phyloP scores from a whole-genome alignment of 2,888 invertebrate genomes.

The Lysandra coridon region DNA sequence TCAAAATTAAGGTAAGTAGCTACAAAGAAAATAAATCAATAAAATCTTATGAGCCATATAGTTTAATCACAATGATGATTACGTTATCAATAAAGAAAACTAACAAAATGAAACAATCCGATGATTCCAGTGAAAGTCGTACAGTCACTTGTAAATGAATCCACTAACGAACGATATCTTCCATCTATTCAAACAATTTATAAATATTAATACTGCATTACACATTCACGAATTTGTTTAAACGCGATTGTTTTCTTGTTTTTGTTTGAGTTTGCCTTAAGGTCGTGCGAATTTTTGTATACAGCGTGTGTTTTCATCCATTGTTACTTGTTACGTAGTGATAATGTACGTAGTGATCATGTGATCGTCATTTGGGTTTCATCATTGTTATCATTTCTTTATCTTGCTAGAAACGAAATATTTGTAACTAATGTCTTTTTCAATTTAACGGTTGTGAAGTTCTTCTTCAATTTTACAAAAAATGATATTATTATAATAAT shows the following conservation, averaged over 20 bases:
- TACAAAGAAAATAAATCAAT: background rate
- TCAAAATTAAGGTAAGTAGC: too few relatives aligned
- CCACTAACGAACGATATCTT: constrained; percentile 57
- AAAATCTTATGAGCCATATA: background rate
- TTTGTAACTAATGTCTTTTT: too few relatives aligned
- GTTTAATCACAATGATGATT: background rate
- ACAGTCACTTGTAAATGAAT: constrained; percentile 36
- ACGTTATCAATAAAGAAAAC: constrained; percentile 15
- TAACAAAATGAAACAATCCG: background rate
- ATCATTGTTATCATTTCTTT: background rate
- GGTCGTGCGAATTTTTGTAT: constrained; percentile 56
- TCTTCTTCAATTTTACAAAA: too few relatives aligned
- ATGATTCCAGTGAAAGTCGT: constrained; percentile 34
- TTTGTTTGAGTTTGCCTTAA: constrained; percentile 60
- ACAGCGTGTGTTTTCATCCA: constrained; percentile 55
- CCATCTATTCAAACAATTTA: constrained; percentile 73
- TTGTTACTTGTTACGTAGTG: background rate
- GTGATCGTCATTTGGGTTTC: background rate
- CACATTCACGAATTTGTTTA: constrained; percentile 75
- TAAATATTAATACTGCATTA: constrained; percentile 75
- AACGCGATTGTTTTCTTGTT: constrained; percentile 65
- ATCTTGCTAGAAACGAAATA: background rate
- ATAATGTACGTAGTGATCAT: background rate
- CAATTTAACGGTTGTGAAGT: too few relatives aligned
- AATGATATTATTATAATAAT: too few relatives aligned